These are phyloP conservation scores for Drosophila lowei DNA, from an alignment of 1,140 invertebrate genomes.

Conservation along the genomic window DNA sequence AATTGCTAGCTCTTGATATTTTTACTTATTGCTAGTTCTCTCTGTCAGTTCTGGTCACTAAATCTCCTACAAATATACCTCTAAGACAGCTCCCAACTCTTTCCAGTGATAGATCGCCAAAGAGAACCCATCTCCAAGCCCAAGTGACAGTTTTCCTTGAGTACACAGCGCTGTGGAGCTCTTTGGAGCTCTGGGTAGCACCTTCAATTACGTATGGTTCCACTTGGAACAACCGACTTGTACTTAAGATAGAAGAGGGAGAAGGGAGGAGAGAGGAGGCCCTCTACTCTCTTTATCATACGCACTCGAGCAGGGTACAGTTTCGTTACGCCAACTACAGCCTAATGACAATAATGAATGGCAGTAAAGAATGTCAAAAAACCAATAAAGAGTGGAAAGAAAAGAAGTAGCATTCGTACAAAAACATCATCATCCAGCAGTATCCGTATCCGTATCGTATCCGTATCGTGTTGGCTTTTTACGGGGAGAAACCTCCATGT, in stretches of 20 bases:
- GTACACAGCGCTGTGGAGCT: too few species aligned
- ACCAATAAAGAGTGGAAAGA: constrained; percentile 55
- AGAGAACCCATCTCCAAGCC: too few species aligned
- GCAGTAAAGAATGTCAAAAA: constrained; percentile 48
- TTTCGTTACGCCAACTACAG: constrained; percentile 50
- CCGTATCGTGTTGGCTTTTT: constrained; percentile 35
- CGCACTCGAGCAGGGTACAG: constrained; percentile 62
- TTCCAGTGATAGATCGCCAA: too few species aligned
- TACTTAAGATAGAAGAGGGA: not conserved
- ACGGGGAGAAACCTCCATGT: constrained; percentile 15
- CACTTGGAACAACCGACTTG: too few species aligned
- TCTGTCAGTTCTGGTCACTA: too few species aligned
- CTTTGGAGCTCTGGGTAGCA: too few species aligned
- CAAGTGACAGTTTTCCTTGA: too few species aligned
- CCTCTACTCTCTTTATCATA: constrained; percentile 40
- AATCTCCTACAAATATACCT: too few species aligned
- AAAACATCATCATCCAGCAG: constrained; percentile 58
- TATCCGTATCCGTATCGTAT: not conserved
- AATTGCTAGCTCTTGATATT: too few species aligned
- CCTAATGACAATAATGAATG: constrained; percentile 43
- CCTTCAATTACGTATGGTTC: too few species aligned
- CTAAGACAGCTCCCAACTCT: too few species aligned
- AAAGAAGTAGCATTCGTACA: constrained; percentile 37
- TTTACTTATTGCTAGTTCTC: too few species aligned
- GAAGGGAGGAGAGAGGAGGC: constrained; percentile 3